Evolutionary conservation across 2,113 vertebrate genomes (phyloP), one percentile per base, ranked within the genome.

Genomic region (Hippocampus comes): DNA sequence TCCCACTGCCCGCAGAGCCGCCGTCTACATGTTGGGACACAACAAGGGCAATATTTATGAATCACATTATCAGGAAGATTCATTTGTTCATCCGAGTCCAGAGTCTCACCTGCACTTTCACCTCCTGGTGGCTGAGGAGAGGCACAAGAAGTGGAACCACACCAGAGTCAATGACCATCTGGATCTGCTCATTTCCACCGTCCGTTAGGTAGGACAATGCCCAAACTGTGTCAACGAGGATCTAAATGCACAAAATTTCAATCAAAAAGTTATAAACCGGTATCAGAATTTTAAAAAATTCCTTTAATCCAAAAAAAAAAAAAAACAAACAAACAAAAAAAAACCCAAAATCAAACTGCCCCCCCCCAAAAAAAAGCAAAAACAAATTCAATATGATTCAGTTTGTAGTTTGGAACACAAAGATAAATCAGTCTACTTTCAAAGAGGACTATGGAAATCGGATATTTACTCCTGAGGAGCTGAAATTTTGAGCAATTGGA

Each of bases 161-260:
- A 76, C 96, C 96, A 5, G 97, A 99, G 89, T 99, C 97, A 76
- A 99, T 99, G 81, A 99, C 97, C 97, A 99, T 99, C 89, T 99
- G 97, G 92, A 99, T 99, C 88, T 99, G 97, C 74, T 99, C 97
- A 46, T 99, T 99, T 57, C 97, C 97, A 57, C 97, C 97, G 11
- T 99, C 97, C 81, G 97, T 99, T 91, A 99, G 91, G 85, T 99
- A 99, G 42, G 97, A 99, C 85, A 99, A 90, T 86, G 97, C 97
- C 97, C 97, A 99, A 85, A 99, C 97, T n/a, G 96, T 99, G 90
- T 99, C 97, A 84, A 99, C 97, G 53, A 99, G 93, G 83, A 99
- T 99, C 97, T 99, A 78, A 69, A 81, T 66, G 72, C 20, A 74
- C 6, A 57, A 34, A 25, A 48, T 34, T 15, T 49, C 17, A 2